Percentiles rank a stretch among this genome's conserved stretches.
Conservation (phyloP, 1,140 invertebrate genomes). For the Musca domestica region DNA sequence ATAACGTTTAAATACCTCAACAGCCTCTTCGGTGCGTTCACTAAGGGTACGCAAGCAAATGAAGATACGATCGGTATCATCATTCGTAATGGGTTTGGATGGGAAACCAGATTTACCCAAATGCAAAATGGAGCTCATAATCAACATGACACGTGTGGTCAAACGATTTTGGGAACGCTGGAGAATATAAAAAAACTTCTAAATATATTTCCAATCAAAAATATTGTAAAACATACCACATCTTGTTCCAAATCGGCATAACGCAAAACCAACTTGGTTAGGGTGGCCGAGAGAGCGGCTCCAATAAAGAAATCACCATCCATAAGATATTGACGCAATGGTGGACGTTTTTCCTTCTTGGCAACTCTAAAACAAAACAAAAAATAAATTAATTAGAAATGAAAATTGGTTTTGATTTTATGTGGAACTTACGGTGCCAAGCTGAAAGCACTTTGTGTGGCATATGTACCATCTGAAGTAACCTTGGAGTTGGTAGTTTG, state of each 20-base stretch:
- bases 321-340: conserved; percentile 83
- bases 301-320: conserved; percentile 97
- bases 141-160: conserved; percentile 81
- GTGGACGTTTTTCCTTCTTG: conserved; percentile 73
- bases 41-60: conserved; percentile 79
- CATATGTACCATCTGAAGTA: conserved; percentile 98
- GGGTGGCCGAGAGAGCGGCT: conserved; percentile 83
- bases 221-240: conserved; percentile 19
- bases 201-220: not conserved
- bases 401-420: not conserved
- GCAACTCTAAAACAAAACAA: conserved; percentile 51
- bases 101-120: conserved; percentile 74
- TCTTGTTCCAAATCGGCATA: conserved; percentile 41
- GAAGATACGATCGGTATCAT: conserved; percentile 89
- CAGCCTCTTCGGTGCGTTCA: conserved; percentile 68
- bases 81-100: conserved; percentile 84
- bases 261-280: conserved; percentile 87
- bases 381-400: not conserved
- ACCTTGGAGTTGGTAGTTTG: conserved; percentile 57
- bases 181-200: not conserved
- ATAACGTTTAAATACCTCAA: conserved; percentile 73
- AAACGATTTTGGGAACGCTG: conserved; percentile 63
- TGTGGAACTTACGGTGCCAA: conserved; percentile 63
- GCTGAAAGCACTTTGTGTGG: conserved; percentile 95
- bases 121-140: conserved; percentile 84